phyloP scores from a whole-genome alignment of 2,797 vertebrate genomes.

The Dicrostonyx torquatus region DNA sequence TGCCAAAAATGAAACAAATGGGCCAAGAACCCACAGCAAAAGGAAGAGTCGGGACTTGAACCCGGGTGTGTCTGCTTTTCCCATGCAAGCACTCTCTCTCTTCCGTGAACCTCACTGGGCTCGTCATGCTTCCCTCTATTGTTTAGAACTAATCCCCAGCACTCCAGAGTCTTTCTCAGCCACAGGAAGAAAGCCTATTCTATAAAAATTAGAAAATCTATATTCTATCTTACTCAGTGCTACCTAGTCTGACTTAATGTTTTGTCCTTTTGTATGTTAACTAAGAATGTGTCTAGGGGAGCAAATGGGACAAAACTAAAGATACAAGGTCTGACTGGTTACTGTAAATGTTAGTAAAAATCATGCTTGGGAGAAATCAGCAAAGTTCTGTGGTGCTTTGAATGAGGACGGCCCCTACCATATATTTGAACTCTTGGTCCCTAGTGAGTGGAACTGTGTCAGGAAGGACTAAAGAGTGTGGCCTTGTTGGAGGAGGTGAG shows the following conservation, averaged over 20 bases:
- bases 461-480: not conserved
- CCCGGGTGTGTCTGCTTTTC: not conserved
- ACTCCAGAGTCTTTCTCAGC: not conserved
- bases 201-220: not conserved
- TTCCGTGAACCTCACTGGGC: not conserved
- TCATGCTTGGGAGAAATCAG: not conserved
- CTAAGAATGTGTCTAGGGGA: constrained; percentile 26
- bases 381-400: not conserved
- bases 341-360: not conserved
- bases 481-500: not conserved
- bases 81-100: not conserved
- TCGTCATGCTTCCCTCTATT: not conserved
- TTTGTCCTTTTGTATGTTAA: not conserved
- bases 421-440: not conserved
- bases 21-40: not conserved
- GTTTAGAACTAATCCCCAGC: not conserved
- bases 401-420: not conserved
- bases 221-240: constrained; percentile 18
- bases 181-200: constrained; percentile 3
- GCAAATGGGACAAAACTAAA: not conserved
- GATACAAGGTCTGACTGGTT: not conserved
- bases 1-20: not conserved
- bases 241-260: not conserved
- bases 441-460: not conserved
- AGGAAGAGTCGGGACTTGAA: not conserved